Percentiles rank a stretch among this genome's conserved stretches.
Evolutionary conservation across 2,113 vertebrate genomes (phyloP).

Genomic region (Tichodroma muraria): DNA sequence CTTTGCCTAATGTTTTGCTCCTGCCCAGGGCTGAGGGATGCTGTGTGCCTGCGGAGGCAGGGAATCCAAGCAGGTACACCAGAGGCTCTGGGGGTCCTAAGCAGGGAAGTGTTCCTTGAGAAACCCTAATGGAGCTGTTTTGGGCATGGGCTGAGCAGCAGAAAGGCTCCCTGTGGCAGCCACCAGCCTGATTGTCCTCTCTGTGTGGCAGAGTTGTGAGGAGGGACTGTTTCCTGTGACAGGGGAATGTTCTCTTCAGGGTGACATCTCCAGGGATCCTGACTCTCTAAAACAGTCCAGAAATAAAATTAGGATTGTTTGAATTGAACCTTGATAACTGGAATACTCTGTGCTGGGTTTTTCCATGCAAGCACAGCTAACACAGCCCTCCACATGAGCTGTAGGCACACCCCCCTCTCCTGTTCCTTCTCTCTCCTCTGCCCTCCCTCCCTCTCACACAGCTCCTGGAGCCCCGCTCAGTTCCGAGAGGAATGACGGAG

Average conservation of each 20-base stretch:
- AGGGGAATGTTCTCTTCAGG: not conserved
- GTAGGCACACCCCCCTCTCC: not conserved
- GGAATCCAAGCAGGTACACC: not conserved
- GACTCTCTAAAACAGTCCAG: not conserved
- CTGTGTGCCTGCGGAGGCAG: fast-evolving
- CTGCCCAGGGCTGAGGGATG: not conserved
- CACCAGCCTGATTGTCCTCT: not conserved
- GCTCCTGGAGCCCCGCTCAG: not conserved
- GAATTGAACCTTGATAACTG: not conserved
- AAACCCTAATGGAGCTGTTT: not conserved
- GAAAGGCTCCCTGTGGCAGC: not conserved
- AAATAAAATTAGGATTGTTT: not conserved
- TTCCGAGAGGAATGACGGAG: no score
- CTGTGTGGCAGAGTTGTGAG: not conserved
- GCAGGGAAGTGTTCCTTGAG: not conserved
- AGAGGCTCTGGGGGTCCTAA: not conserved
- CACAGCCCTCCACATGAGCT: not conserved
- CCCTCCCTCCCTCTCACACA: not conserved
- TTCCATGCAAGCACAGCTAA: not conserved
- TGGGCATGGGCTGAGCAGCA: not conserved
- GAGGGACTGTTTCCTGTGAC: not conserved
- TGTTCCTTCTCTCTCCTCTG: not conserved
- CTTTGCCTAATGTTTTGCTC: not conserved
- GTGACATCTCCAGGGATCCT: not conserved
- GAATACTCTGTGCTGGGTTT: not conserved